phyloP scores from a whole-genome alignment of 2,888 invertebrate genomes.

The Helicoverpa assulta region DNA sequence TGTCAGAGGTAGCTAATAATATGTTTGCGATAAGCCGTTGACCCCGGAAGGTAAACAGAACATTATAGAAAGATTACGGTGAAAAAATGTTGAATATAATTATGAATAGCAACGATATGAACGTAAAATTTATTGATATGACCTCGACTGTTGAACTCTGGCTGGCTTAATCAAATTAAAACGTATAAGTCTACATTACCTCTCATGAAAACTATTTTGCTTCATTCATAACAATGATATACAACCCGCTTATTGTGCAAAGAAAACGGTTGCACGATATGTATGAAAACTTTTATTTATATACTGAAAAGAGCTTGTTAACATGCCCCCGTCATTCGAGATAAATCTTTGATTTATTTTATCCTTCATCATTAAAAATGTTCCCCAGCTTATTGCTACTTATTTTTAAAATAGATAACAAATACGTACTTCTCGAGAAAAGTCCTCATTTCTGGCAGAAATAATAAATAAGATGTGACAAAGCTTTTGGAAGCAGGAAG shows the following conservation, averaged over 20 bases:
- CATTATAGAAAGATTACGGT: background rate
- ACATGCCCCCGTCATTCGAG: background rate
- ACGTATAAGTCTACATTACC: no score
- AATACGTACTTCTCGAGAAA: conserved; percentile 32
- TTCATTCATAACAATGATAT: conserved; percentile 1
- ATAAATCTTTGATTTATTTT: background rate
- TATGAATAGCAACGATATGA: no score
- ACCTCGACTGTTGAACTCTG: conserved; percentile 5
- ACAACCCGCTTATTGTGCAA: background rate
- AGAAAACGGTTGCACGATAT: background rate
- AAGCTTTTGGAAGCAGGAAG: conserved; percentile 40
- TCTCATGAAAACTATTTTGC: background rate
- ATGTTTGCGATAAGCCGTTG: background rate
- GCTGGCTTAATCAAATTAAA: no score
- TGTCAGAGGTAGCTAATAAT: no score
- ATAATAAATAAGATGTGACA: conserved; percentile 51
- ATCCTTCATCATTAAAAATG: conserved; percentile 16
- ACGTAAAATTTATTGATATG: background rate
- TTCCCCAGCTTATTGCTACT: conserved; percentile 7
- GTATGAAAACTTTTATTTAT: background rate
- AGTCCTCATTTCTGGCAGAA: conserved; percentile 41
- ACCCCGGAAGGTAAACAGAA: no score
- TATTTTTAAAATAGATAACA: conserved; percentile 12
- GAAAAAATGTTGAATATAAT: background rate
- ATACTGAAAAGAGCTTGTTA: conserved; percentile 14